Evolutionary conservation across 2,113 vertebrate species (phyloP).

Genomic region (Leucopsar rothschildi): DNA sequence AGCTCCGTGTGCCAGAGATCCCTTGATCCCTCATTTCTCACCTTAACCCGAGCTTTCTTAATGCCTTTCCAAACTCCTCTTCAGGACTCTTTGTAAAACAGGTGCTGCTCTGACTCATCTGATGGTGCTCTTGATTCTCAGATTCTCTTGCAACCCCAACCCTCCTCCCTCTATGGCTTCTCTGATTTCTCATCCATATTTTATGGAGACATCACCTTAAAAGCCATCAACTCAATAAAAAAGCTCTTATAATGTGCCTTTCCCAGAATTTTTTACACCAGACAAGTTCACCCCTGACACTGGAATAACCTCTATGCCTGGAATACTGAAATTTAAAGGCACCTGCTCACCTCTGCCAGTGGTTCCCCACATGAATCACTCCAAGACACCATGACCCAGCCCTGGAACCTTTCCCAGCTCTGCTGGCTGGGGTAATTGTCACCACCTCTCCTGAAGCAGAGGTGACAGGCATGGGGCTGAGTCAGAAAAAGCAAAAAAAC

Average conservation of each 20-base stretch:
- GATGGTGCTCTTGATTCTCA: neutral
- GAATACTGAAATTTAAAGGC: neutral
- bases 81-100: neutral
- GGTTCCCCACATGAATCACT: neutral
- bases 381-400: rapidly evolving
- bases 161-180: neutral
- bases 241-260: neutral
- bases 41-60: neutral
- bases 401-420: neutral
- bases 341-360: neutral
- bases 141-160: neutral
- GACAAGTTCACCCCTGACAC: neutral
- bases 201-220: neutral
- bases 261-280: neutral
- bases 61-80: neutral
- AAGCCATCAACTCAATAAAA: neutral
- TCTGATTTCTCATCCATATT: neutral
- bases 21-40: neutral
- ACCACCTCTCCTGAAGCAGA: neutral
- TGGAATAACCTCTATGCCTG: neutral
- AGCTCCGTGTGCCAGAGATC: neutral
- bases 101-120: neutral
- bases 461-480: neutral
- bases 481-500: neutral
- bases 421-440: neutral